A percentile compares a stretch with the other conserved stretches of the same genome.
These are phyloP conservation scores for Pampusana beccarii DNA, from an alignment of 2,113 vertebrate species.

Conservation along the genomic window DNA sequence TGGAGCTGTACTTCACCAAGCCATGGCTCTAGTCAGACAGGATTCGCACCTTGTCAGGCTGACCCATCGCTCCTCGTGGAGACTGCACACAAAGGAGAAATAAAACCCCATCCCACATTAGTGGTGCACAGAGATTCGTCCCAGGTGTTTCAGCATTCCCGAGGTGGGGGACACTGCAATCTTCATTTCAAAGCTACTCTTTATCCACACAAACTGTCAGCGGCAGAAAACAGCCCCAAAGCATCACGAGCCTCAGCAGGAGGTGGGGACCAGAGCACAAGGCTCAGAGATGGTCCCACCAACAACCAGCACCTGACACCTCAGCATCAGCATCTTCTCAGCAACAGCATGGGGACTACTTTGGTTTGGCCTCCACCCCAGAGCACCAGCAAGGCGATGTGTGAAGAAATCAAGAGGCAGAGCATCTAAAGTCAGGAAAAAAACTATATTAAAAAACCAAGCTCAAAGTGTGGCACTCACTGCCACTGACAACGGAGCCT, in stretches of 20 bases:
- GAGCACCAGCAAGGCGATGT: neutral
- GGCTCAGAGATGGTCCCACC: neutral
- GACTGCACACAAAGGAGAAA: neutral
- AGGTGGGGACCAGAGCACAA: neutral
- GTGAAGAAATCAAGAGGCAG: neutral
- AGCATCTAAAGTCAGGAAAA: neutral
- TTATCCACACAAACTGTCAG: neutral
- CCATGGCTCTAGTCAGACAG: neutral
- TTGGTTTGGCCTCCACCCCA: neutral
- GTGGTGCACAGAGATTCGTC: neutral
- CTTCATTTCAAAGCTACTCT: neutral
- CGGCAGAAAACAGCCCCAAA: neutral
- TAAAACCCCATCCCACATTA: neutral
- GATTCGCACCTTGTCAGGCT: rapidly evolving
- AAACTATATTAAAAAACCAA: neutral
- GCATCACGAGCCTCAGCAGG: rapidly evolving
- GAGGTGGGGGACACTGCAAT: rapidly evolving
- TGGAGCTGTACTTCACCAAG: neutral
- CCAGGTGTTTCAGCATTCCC: too few species aligned
- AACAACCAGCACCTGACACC: neutral
- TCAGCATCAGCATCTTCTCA: neutral
- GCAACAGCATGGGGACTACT: neutral
- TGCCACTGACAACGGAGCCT: neutral
- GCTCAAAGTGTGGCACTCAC: neutral
- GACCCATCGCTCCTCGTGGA: rapidly evolving